A percentile compares a stretch with the other conserved stretches of the same genome.
phyloP scores from a whole-genome alignment of 1,140 invertebrate species.

The Neuroterus valhalla region DNA sequence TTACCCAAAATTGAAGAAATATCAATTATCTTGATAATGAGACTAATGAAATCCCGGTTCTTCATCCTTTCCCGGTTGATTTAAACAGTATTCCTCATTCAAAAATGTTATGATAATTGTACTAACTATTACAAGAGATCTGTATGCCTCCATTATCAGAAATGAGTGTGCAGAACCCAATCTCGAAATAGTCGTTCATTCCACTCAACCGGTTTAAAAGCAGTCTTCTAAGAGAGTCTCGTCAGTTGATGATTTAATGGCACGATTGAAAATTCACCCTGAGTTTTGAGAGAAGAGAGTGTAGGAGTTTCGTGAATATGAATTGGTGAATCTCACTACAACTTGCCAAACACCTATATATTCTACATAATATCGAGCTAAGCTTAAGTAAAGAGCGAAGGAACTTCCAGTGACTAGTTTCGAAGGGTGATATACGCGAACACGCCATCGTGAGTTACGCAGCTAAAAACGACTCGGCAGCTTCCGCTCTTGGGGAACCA shows the following conservation, averaged over 20 bases:
- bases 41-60: too few relatives aligned
- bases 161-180: slow-evolving; percentile 51
- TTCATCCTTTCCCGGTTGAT: too few relatives aligned
- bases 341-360: slow-evolving; percentile 42
- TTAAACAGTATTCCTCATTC: too few relatives aligned
- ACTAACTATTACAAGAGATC: slow-evolving; percentile 48
- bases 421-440: slow-evolving; percentile 49
- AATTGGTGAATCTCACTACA: slow-evolving; percentile 48
- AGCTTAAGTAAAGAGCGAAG: slow-evolving; percentile 37
- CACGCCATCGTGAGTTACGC: slow-evolving; percentile 48
- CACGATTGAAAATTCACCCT: slow-evolving; percentile 40
- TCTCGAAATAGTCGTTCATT: slow-evolving; percentile 43
- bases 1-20: too few relatives aligned
- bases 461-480: slow-evolving; percentile 55
- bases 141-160: slow-evolving; percentile 46
- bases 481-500: slow-evolving; percentile 50
- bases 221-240: slow-evolving; percentile 40
- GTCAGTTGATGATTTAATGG: slow-evolving; percentile 53
- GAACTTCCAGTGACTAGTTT: slow-evolving; percentile 43
- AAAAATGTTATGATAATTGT: slow-evolving; percentile 43
- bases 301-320: slow-evolving; percentile 43
- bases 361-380: slow-evolving; percentile 44
- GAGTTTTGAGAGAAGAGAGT: slow-evolving; percentile 38
- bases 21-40: too few relatives aligned
- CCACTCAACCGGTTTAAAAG: slow-evolving; percentile 42